Evolutionary conservation across 2,797 vertebrate species (phyloP).

Genomic region (Catostomus latipinnis): DNA sequence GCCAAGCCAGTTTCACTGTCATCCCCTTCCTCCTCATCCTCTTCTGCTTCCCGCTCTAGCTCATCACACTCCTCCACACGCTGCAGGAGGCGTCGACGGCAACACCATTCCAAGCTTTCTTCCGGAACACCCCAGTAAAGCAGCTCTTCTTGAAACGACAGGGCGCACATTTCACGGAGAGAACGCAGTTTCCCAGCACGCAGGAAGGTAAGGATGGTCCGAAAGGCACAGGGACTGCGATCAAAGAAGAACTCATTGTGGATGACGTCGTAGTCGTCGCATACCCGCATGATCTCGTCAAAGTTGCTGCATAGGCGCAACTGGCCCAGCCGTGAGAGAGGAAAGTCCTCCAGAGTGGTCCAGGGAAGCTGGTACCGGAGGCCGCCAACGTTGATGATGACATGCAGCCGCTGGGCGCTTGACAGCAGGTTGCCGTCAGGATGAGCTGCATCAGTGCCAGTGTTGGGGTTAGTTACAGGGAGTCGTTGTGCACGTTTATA

Average conservation of each 20-base stretch:
- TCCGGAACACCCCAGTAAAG: conserved; percentile 98
- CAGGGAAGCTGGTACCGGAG: conserved; percentile 94
- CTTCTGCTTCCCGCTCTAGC: conserved; percentile 85
- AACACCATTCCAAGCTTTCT: conserved; percentile 95
- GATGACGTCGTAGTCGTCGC: conserved; percentile 93
- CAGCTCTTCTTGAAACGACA: conserved; percentile 96
- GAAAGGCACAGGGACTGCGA: conserved; percentile 93
- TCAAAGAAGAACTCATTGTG: conserved; percentile 98
- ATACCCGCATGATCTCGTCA: conserved; percentile 93
- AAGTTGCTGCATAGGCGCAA: conserved; percentile 93
- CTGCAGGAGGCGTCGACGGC: conserved; percentile 90
- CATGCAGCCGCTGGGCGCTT: conserved; percentile 83
- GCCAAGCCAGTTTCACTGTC: conserved; percentile 62
- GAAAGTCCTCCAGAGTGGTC: conserved; percentile 96
- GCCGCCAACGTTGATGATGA: conserved; percentile 96
- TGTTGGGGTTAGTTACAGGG: conserved; percentile 37
- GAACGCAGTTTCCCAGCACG: conserved; percentile 92
- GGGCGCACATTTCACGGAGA: conserved; percentile 91
- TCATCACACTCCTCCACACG: conserved; percentile 93
- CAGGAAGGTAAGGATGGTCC: conserved; percentile 94
- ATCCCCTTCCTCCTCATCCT: conserved; percentile 78
- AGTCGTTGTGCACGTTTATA: conserved; percentile 89
- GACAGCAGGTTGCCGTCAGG: conserved; percentile 60
- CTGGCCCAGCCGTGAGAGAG: conserved; percentile 90
- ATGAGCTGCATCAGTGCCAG: background rate